Conservation (phyloP, 1,140 invertebrate species). For the Ceratosolen solmsi region DNA sequence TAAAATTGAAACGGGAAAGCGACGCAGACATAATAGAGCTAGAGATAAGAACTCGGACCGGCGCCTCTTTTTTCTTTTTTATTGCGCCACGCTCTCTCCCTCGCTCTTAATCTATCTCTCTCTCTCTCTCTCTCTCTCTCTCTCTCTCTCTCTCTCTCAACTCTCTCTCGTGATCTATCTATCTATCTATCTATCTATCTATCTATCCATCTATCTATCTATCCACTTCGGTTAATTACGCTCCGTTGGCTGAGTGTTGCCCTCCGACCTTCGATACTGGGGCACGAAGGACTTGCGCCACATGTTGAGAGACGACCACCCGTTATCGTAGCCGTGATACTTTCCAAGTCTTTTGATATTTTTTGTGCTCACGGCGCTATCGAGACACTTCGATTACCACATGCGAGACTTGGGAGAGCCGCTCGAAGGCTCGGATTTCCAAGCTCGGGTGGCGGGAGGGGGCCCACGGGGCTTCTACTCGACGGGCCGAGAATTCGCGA, state of each 20-base stretch:
- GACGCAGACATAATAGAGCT: slow-evolving; percentile 2
- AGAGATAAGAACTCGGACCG: slow-evolving; percentile 28
- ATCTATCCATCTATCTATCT: not conserved
- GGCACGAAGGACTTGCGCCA: not conserved
- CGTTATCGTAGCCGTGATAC: not conserved
- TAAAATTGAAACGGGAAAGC: slow-evolving; percentile 38
- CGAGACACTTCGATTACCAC: not conserved
- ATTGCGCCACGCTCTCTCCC: not conserved
- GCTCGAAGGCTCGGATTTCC: not conserved
- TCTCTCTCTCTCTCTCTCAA: not conserved
- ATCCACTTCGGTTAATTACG: slow-evolving; percentile 7
- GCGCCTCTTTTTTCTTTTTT: slow-evolving; percentile 24
- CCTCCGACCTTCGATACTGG: slow-evolving; percentile 22
- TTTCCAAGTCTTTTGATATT: not conserved
- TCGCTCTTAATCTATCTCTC: not conserved
- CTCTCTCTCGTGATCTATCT: not conserved
- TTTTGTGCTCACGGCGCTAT: not conserved
- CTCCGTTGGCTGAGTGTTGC: slow-evolving; percentile 1
- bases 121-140: not conserved
- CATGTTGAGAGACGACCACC: not conserved
- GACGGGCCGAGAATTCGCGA: not conserved
- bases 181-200: not conserved
- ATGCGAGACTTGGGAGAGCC: not conserved
- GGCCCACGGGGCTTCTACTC: not conserved
- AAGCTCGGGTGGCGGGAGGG: too few relatives aligned